Evolutionary conservation across 2,113 vertebrate species (phyloP).

Genomic region (Rhabdornis inornatus): DNA sequence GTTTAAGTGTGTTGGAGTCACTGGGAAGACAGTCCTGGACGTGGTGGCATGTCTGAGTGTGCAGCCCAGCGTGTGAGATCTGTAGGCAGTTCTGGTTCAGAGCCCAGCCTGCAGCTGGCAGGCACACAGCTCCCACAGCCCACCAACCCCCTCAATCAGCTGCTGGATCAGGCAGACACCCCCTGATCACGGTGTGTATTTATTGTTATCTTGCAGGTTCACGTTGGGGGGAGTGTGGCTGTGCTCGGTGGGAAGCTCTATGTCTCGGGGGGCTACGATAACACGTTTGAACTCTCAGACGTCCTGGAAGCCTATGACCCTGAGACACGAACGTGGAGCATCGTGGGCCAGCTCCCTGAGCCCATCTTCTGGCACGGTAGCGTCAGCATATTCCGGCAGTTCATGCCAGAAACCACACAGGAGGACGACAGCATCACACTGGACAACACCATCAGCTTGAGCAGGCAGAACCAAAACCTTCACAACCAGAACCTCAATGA

Average conservation of each 20-base stretch:
- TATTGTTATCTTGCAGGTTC: conserved; percentile 74
- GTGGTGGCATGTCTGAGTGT: accelerated
- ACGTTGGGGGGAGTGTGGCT: conserved; percentile 91
- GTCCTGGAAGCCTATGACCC: conserved; percentile 92
- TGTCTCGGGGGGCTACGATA: conserved; percentile 95
- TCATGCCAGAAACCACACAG: conserved; percentile 86
- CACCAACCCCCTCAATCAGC: accelerated
- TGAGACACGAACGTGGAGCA: conserved; percentile 73
- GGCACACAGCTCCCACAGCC: neutral
- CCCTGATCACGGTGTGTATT: accelerated
- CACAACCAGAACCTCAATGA: conserved; percentile 80
- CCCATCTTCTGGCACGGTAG: conserved; percentile 98
- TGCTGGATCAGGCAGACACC: accelerated
- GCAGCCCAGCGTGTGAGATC: neutral
- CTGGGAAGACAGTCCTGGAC: neutral
- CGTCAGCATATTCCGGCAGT: conserved; percentile 98
- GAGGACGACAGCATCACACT: conserved; percentile 70
- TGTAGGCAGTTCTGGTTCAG: neutral
- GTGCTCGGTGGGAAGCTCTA: conserved; percentile 89
- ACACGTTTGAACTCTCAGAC: conserved; percentile 92
- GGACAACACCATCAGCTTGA: conserved; percentile 77
- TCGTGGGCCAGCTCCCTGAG: conserved; percentile 87
- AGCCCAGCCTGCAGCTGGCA: neutral
- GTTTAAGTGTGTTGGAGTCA: accelerated
- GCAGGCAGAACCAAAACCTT: conserved; percentile 71